These are phyloP conservation scores for Archivesica marissinica DNA, from an alignment of 1,140 invertebrate genomes.

Conservation along the genomic window DNA sequence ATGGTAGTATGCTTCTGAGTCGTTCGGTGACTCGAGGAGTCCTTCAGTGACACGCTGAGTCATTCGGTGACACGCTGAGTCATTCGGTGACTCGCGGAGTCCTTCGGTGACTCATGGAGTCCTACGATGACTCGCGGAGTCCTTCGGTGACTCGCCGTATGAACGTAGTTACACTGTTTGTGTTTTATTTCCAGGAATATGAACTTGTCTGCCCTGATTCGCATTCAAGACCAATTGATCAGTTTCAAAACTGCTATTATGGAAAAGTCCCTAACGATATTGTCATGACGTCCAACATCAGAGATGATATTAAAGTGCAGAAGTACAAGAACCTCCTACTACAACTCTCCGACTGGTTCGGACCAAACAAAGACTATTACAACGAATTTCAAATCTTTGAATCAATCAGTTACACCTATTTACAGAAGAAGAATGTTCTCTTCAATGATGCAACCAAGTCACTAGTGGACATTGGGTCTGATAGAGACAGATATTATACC, in stretches of 20 bases:
- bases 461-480: conserved; percentile 76
- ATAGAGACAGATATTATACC: conserved; percentile 77
- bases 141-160: too few relatives aligned
- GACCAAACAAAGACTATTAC: conserved; percentile 62
- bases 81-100: too few relatives aligned
- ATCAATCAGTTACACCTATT: conserved; percentile 65
- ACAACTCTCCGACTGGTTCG: conserved; percentile 70
- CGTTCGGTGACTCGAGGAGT: too few relatives aligned
- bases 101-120: too few relatives aligned
- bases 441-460: conserved; percentile 81
- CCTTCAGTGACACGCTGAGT: too few relatives aligned
- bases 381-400: conserved; percentile 72
- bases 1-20: too few relatives aligned
- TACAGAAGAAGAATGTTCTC: conserved; percentile 76
- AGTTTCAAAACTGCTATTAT: conserved; percentile 84
- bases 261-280: conserved; percentile 93
- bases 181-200: conserved; percentile 87
- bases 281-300: conserved; percentile 84
- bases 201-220: conserved; percentile 95
- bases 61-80: too few relatives aligned
- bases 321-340: conserved; percentile 77
- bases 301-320: conserved; percentile 50
- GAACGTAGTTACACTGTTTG: too few relatives aligned
- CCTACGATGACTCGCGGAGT: too few relatives aligned
- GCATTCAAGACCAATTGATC: conserved; percentile 59